phyloP scores from a whole-genome alignment of 2,888 invertebrate genomes.

The Cosmia pyralina region DNA sequence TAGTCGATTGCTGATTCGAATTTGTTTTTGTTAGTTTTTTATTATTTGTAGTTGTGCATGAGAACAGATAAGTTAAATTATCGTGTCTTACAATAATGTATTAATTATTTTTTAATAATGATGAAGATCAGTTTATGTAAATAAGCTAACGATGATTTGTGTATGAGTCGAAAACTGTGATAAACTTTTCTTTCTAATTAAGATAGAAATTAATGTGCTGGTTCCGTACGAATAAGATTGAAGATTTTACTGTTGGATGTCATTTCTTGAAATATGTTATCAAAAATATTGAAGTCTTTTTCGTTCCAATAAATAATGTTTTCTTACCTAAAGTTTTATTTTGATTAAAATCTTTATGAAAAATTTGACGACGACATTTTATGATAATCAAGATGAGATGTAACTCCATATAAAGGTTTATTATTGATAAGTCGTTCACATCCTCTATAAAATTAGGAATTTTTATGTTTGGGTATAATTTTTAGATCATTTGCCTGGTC shows the following conservation, averaged over 20 bases:
- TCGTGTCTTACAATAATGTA: slow-evolving; percentile 1
- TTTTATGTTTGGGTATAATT: slow-evolving; percentile 51
- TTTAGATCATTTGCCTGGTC: slow-evolving; percentile 62
- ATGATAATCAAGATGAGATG: slow-evolving; percentile 45
- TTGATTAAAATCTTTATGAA: slow-evolving; percentile 44
- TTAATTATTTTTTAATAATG: not conserved
- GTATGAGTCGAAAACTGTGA: slow-evolving; percentile 44
- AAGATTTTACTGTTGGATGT: not conserved
- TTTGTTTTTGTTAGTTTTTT: slow-evolving; percentile 10
- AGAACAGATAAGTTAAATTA: slow-evolving; percentile 8
- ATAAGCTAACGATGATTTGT: slow-evolving; percentile 8
- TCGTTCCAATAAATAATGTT: slow-evolving; percentile 41
- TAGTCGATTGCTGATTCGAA: not conserved
- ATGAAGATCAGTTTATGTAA: not conserved
- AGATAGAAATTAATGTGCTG: slow-evolving; percentile 15
- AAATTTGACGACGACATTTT: slow-evolving; percentile 37
- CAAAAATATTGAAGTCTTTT: slow-evolving; percentile 14
- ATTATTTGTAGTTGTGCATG: not conserved
- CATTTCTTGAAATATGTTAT: slow-evolving; percentile 11
- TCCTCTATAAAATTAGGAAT: slow-evolving; percentile 68
- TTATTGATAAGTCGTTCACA: slow-evolving; percentile 61
- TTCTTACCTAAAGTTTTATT: slow-evolving; percentile 26
- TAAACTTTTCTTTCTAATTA: slow-evolving; percentile 21
- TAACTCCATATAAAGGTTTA: slow-evolving; percentile 42
- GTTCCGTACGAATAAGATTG: slow-evolving; percentile 17